phyloP scores from a whole-genome alignment of 2,888 invertebrate species.

The Eremobia ochroleuca region DNA sequence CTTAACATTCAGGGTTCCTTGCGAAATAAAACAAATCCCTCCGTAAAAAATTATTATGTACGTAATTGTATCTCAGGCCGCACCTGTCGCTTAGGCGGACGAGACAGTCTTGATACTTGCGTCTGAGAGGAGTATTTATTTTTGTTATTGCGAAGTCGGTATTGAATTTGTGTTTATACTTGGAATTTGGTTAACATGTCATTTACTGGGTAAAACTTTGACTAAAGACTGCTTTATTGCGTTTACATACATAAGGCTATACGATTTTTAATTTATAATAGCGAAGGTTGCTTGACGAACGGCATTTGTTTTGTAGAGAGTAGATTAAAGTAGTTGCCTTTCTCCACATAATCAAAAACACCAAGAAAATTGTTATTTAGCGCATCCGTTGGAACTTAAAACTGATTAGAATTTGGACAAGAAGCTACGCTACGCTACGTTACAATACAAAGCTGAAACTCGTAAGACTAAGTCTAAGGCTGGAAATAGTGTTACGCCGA shows the following conservation, averaged over 20 bases:
- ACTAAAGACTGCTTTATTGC: not conserved
- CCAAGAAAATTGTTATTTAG: not conserved
- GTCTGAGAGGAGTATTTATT: not conserved
- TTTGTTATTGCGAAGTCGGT: not conserved
- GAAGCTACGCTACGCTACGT: too few species aligned
- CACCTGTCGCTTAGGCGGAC: conserved; percentile 54
- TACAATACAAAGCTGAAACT: not conserved
- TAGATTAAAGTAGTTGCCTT: not conserved
- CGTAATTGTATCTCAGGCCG: conserved; percentile 79
- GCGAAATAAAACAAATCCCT: conserved; percentile 73
- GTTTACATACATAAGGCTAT: too few species aligned
- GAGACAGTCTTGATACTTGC: conserved; percentile 58
- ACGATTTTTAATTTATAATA: too few species aligned
- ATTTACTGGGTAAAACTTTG: not conserved
- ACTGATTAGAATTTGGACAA: not conserved
- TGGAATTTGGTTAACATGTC: not conserved
- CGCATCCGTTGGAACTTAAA: not conserved
- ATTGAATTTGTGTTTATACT: not conserved
- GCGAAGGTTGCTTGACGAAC: too few species aligned
- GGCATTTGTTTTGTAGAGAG: not conserved
- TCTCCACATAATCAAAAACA: not conserved
- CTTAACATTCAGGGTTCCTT: conserved; percentile 55
- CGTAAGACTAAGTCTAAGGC: too few species aligned
- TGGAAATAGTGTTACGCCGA: too few species aligned
- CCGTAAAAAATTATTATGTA: conserved; percentile 80